Percentiles rank a stretch among this genome's conserved stretches.
Conservation (phyloP, 2,888 invertebrate species). For the Polylopha cassiicola region DNA sequence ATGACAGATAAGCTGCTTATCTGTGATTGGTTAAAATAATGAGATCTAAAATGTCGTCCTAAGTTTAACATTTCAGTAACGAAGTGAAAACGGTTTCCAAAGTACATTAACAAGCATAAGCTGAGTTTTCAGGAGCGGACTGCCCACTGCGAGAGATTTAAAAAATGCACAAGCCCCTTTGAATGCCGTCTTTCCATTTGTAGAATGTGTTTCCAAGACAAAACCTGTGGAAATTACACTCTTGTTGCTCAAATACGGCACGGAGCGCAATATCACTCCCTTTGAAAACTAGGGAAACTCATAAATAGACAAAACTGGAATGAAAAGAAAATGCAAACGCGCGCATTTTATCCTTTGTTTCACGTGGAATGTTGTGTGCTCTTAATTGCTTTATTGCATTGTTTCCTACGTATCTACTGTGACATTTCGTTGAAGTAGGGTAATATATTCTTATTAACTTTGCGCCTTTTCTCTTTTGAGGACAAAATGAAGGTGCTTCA, state of each 20-base stretch:
- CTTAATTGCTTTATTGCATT: slow-evolving; percentile 15
- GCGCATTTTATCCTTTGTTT: slow-evolving; percentile 34
- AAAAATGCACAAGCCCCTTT: slow-evolving; percentile 63
- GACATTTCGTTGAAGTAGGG: no score
- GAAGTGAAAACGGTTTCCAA: slow-evolving; percentile 41
- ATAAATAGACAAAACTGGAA: slow-evolving; percentile 61
- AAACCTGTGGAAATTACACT: slow-evolving; percentile 71
- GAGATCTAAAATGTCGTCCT: slow-evolving; percentile 2
- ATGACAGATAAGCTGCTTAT: no score
- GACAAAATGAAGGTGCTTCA: no score
- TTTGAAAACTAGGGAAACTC: slow-evolving; percentile 66
- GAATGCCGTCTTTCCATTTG: slow-evolving; percentile 67
- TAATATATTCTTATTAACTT: no score
- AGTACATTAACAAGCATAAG: slow-evolving; percentile 43
- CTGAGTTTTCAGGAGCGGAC: slow-evolving; percentile 40
- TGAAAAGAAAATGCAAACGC: slow-evolving; percentile 31
- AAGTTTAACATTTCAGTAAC: slow-evolving; percentile 25
- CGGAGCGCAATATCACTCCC: slow-evolving; percentile 62
- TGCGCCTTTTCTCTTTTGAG: no score
- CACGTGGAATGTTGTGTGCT: slow-evolving; percentile 8
- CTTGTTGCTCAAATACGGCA: slow-evolving; percentile 67
- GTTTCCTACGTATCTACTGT: no score
- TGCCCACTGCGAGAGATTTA: slow-evolving; percentile 40
- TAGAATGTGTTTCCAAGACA: slow-evolving; percentile 64
- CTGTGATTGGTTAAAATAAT: no score